These are phyloP conservation scores for Promerops cafer DNA, from an alignment of 2,113 vertebrate genomes.

Conservation along the genomic window DNA sequence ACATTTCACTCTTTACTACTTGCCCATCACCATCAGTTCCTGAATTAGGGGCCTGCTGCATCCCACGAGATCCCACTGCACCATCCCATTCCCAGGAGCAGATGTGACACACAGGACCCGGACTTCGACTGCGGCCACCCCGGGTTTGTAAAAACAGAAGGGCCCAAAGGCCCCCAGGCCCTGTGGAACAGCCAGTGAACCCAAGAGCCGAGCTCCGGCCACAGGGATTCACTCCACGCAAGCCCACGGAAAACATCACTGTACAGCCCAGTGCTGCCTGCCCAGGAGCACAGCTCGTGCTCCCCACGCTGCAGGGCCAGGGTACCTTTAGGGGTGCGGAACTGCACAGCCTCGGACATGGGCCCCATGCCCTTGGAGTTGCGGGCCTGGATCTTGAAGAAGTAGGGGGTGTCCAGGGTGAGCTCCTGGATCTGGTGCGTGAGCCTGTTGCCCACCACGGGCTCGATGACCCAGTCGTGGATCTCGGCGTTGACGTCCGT, in stretches of 20 bases:
- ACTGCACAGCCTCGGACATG: slow-evolving; percentile 95
- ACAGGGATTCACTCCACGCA: not conserved
- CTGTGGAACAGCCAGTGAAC: not conserved
- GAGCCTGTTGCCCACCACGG: slow-evolving; percentile 92
- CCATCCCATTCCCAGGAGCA: not conserved
- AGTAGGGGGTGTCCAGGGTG: slow-evolving; percentile 94
- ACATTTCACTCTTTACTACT: not conserved
- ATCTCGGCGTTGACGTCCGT: slow-evolving; percentile 95
- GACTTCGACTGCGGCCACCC: not conserved
- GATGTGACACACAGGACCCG: not conserved
- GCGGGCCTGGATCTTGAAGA: slow-evolving; percentile 97
- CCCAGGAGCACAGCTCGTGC: not conserved
- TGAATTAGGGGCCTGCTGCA: not conserved
- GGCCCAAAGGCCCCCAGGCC: too few species aligned
- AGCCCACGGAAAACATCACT: not conserved
- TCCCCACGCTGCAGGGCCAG: fast-evolving
- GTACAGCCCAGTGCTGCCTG: not conserved
- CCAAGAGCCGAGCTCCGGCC: not conserved
- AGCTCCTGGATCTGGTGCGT: slow-evolving; percentile 98
- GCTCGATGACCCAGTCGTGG: slow-evolving; percentile 98
- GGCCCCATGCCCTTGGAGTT: slow-evolving; percentile 99
- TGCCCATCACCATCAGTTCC: not conserved
- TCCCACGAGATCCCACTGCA: not conserved
- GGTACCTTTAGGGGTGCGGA: slow-evolving; percentile 94
- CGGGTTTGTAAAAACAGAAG: fast-evolving